These are phyloP conservation scores for Oophaga sylvatica DNA, from an alignment of 2,797 vertebrate species.

Conservation along the genomic window DNA sequence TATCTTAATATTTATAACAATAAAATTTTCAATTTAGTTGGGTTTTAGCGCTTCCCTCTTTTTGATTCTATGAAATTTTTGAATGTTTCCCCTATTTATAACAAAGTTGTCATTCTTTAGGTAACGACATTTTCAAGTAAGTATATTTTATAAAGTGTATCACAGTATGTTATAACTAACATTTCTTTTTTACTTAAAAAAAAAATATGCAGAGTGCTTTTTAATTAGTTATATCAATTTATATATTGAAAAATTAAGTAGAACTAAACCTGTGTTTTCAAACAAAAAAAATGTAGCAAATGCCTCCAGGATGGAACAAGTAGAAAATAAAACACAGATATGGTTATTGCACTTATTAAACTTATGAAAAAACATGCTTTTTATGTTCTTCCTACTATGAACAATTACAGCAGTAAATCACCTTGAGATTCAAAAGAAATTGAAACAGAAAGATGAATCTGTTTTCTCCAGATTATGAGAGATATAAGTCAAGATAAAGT, in stretches of 20 bases:
- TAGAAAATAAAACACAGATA: slow-evolving; percentile 55
- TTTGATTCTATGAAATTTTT: too few relatives aligned
- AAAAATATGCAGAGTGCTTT: neutral
- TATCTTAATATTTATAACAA: too few relatives aligned
- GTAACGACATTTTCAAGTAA: too few relatives aligned
- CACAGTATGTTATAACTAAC: neutral
- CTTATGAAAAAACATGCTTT: slow-evolving; percentile 58
- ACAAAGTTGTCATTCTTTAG: too few relatives aligned
- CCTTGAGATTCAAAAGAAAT: slow-evolving; percentile 57
- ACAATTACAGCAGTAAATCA: slow-evolving; percentile 59
- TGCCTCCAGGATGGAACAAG: slow-evolving; percentile 40
- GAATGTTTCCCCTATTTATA: too few relatives aligned
- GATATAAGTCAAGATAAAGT: slow-evolving; percentile 58
- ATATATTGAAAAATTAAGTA: slow-evolving; percentile 12
- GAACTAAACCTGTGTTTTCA: slow-evolving; percentile 29
- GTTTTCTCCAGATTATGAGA: slow-evolving; percentile 55
- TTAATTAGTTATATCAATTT: neutral
- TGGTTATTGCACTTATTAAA: slow-evolving; percentile 55
- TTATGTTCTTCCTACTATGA: slow-evolving; percentile 56
- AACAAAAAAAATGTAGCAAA: slow-evolving; percentile 40
- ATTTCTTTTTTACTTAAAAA: neutral
- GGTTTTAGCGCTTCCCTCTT: too few relatives aligned
- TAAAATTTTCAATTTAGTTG: too few relatives aligned
- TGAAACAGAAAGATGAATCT: slow-evolving; percentile 56
- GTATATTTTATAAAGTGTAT: neutral